Base-by-base conservation (phyloP, 2,888 invertebrate species). In the Cryptosula pallasiana region DNA sequence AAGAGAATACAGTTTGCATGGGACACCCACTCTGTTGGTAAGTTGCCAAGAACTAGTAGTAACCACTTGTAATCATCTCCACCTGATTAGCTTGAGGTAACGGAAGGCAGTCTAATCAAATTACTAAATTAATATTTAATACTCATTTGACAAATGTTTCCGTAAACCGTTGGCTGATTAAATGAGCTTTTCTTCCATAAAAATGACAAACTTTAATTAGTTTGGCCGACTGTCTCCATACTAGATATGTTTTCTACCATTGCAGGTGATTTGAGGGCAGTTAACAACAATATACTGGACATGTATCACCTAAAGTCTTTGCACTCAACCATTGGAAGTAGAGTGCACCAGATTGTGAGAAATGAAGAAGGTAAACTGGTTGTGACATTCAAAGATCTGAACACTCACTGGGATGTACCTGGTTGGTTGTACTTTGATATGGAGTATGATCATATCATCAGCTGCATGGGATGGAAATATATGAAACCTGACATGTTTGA, bases 291-390 rank as follows among this genome's bases (percentile, higher is more conserved):
- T 55, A 54, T 72, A 3, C 36, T 72, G 5, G 72, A 72, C 70
- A 72, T 72, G 72, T 72, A 54, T 20, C 72, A 72, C 35, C 70
- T 72, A 23, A 72, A 72, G 29, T 72, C 72, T 1, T 20, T 72
- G 54, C 69, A 36, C 20, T 9, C 34, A 20, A 36, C 69, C 5
- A 27, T 36, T 20, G 35, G 32, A 9, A 23, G 20, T 27, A 71
- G 54, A 29, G 55, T 71, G 20, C 5, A 71, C 20, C 72, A 71
- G 63, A 35, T 72, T 32, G 69, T 27, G 27, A 58, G 35, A 34
- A 35, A 54, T 36, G 45, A 35, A 58, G 9, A 20, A 34, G 69
- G 55, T 20, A 72, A 63, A 27, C 27, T 72, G 13, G 35, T 23
- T 20, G 72, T 72, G 35, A 35, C 35, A 13, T 69, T 63, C 63